Evolutionary conservation across 1,140 invertebrate species (phyloP), one percentile per base, ranked within the genome.

Genomic region (Stegodyphus dumicola): DNA sequence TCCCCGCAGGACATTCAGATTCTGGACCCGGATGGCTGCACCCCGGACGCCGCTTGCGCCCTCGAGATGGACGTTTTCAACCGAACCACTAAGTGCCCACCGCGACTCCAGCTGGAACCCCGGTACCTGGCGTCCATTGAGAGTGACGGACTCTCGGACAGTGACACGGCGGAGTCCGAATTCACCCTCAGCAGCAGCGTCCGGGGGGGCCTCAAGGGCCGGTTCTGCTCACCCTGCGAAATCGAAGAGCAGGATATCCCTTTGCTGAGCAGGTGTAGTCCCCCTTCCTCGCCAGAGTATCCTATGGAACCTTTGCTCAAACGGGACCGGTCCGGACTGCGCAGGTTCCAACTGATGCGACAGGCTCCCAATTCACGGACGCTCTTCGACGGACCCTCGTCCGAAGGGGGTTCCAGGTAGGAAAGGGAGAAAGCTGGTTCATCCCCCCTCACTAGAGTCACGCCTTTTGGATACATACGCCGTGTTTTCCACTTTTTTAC

Each of bases 91-190:
- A 80, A 87, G 71, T 87, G 86, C 79, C 67, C 85, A 17, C 71
- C 70, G 66, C 71, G 73, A 54, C 85, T 87, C 18, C 80, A 80
- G 60, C n/a, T 85, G 66, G 86, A 84, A 70, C 80, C 86, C 67
- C 75, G 73, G 66, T 78, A 86, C 65, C 80, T 89, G 53, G 89
- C 89, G 64, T 89, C 89, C 64, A 87, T 89, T 11, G 88, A 89
- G 78, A 89, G 87, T 65, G 88, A 89, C 79, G 88, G 88, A 48
- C 81, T 89, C n/a, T 89, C 88, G 75, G 87, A 87, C 83, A 81
- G 67, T 49, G 83, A 86, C 54, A 85, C 75, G 2, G 76, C 52
- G 33, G 87, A 71, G 52, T 86, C 83, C 54, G 65, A 74, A 52
- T 51, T 53, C 67, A 53, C 52, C 7, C 51, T 65, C 49, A 51